phyloP scores from a whole-genome alignment of 1,140 invertebrate species.

The Heliconius nattereri region DNA sequence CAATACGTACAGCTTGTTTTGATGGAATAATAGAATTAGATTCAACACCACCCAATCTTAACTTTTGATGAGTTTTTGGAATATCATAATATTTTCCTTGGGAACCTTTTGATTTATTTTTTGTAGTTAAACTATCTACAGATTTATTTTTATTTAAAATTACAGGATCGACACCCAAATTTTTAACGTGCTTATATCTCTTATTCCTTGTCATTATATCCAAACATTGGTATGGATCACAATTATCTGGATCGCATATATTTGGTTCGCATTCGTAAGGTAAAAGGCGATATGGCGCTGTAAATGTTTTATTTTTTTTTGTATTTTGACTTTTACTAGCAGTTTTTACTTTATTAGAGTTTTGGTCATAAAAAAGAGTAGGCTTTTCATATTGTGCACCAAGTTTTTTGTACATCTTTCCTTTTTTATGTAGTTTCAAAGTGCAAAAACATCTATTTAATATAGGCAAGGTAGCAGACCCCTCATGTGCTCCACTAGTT shows the following conservation, averaged over 20 bases:
- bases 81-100: not conserved
- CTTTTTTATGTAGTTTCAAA: slow-evolving; percentile 49
- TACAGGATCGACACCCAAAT: slow-evolving; percentile 10
- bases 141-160: slow-evolving; percentile 17
- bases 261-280: slow-evolving; percentile 51
- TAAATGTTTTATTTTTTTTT: slow-evolving; percentile 18
- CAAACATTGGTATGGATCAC: slow-evolving; percentile 42
- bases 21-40: not conserved
- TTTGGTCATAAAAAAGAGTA: not conserved
- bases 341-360: slow-evolving; percentile 9
- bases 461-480: slow-evolving; percentile 27
- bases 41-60: not conserved
- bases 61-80: not conserved
- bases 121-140: slow-evolving; percentile 12
- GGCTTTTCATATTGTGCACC: not conserved
- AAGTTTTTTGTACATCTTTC: slow-evolving; percentile 25
- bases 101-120: slow-evolving; percentile 12
- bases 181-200: slow-evolving; percentile 12
- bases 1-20: slow-evolving; percentile 40
- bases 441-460: slow-evolving; percentile 47
- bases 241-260: slow-evolving; percentile 44
- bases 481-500: slow-evolving; percentile 19
- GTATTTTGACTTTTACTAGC: slow-evolving; percentile 39
- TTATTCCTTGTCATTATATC: slow-evolving; percentile 39
- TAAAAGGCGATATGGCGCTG: slow-evolving; percentile 19